Evolutionary conservation across 1,140 invertebrate genomes (phyloP), one percentile per base, ranked within the genome.

Genomic region (Cherax destructor): DNA sequence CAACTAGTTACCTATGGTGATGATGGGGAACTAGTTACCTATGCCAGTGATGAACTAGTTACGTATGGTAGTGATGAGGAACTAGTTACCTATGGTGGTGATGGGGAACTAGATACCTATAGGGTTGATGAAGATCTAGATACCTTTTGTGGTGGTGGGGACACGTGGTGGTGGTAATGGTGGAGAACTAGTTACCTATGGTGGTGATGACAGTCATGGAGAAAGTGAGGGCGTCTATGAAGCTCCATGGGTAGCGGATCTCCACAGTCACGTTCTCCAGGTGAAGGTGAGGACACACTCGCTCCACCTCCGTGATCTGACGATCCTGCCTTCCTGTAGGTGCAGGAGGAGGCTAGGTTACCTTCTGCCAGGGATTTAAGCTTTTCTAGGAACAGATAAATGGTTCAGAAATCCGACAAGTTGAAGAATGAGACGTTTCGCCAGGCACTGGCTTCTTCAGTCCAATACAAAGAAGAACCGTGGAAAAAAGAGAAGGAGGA

Each of bases 201-300:
- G 81, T 90, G 30, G 86, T 88, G 65, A 47, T 69, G 61, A 88
- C 78, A 56, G 77, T 83, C 79, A 81, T 83, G 77, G 79, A 69
- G 86, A 88, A 83, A 65, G 98, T 96, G 80, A 99, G 96, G 0
- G 98, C 97, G 94, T 99, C 99, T 94, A 98, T 95, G 95, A 99
- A 99, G 93, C 96, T 98, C 98, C 98, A 99, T 1, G 86, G 83
- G 77, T 93, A 93, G 2, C 30, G 21, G 41, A 86, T 78, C 52
- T 50, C 52, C 41, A 76, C 41, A 0, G 91, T 77, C 24, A 88
- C 86, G 74, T 84, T 79, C 80, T 80, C 86, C 41, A 87, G 47
- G 52, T 84, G 87, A 0, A 92, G 78, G 56, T 83, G 78, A 11
- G 88, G 88, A 84, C 92, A 92, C 69, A 74, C 21, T 6, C 24